Conservation (phyloP, 2,888 invertebrate species). For the Timema cristinae region DNA sequence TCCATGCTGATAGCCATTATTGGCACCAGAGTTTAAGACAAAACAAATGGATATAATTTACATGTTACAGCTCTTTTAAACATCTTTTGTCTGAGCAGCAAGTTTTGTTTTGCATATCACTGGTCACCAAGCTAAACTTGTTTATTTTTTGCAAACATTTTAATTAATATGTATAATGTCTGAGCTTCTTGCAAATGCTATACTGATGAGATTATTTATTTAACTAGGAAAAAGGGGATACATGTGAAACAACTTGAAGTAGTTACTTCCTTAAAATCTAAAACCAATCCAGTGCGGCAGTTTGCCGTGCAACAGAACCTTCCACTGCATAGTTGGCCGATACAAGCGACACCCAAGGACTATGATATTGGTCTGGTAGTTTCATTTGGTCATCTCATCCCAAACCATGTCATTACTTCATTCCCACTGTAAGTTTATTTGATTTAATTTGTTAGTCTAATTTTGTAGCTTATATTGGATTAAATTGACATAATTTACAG, state of each 20-base stretch:
- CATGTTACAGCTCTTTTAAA: neutral
- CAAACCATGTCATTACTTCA: slow-evolving; percentile 63
- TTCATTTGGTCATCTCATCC: slow-evolving; percentile 91
- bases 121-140: neutral
- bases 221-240: slow-evolving; percentile 51
- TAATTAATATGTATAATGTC: too few relatives aligned
- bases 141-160: too few relatives aligned
- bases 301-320: slow-evolving; percentile 64
- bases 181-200: too few relatives aligned
- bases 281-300: slow-evolving; percentile 59
- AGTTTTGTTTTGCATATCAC: neutral
- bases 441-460: neutral
- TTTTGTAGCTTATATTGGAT: neutral
- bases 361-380: slow-evolving; percentile 88
- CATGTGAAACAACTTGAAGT: slow-evolving; percentile 59
- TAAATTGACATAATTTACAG: neutral
- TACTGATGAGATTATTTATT: slow-evolving; percentile 21
- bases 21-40: too few relatives aligned
- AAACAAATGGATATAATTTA: too few relatives aligned
- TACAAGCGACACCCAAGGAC: slow-evolving; percentile 44
- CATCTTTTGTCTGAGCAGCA: neutral
- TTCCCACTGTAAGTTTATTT: slow-evolving; percentile 72
- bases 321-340: slow-evolving; percentile 63
- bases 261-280: slow-evolving; percentile 62
- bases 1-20: too few relatives aligned